Base-by-base conservation (phyloP, 2,888 invertebrate genomes). In the Lepidochitona cinerea region DNA sequence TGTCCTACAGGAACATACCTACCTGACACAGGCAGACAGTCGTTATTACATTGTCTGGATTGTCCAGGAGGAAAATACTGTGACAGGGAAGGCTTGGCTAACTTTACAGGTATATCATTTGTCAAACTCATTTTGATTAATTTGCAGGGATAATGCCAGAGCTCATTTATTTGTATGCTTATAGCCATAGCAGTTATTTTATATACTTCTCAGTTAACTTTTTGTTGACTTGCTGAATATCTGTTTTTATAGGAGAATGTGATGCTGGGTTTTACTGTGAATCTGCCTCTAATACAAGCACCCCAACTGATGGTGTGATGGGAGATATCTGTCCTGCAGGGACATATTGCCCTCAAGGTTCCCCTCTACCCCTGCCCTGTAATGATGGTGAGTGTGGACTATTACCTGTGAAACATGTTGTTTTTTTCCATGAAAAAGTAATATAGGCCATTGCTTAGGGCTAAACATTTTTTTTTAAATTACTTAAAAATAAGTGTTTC, bases 51-150 rank as follows among this genome's bases (percentile, higher is more conserved):
- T 67, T 89, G 89, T 75, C 76, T 87, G n/a, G 79, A 81, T 70
- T 89, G 89, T 77, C 83, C 87, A 6, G 85, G 85, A 12, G 89
- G 89, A 23, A 81, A 83, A 41, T 89, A 84, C 78, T 89, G 89
- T 79, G 84, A 75, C 7, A 76, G 75, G 9, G 75, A 79, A 32
- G 88, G 87, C 23, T 83, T 82, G n/a, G 78, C 80, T 18, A 88
- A 88, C 75, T 81, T 76, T 54, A 88, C 89, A 75, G 88, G 88
- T 87, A 71, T n/a, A 49, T 23, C 23, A 49, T 49, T n/a, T 49
- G 7, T 41, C n/a, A n/a, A 59, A 14, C 12, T 26, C 23, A 26
- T n/a, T 26, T 59, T 59, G 26, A 14, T 18, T n/a, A 26, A 41
- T 14, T 41, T 41, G 12, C 12, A 41, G 49, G 49, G 49, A 14